These are phyloP conservation scores for Ormyrus nitidulus DNA, from an alignment of 2,888 invertebrate genomes.

Conservation along the genomic window DNA sequence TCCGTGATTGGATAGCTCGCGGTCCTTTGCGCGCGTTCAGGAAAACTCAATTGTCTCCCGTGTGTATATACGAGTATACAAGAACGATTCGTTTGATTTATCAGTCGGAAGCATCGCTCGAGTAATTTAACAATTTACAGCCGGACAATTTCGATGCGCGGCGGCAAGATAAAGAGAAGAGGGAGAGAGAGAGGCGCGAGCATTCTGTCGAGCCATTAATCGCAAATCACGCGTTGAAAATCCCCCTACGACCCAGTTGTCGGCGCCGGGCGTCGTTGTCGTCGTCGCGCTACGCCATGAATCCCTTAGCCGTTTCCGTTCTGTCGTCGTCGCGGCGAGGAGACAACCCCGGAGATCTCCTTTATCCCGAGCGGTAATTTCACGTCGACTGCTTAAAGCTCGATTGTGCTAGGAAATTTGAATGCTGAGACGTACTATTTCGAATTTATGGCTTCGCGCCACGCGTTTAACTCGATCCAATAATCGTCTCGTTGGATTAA, in stretches of 20 bases:
- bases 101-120: constrained; percentile 9
- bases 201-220: constrained; percentile 33
- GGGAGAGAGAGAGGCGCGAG: background rate
- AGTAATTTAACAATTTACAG: constrained; percentile 43
- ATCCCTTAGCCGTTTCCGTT: constrained; percentile 9
- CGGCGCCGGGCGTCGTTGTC: background rate
- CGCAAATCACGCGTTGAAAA: constrained; percentile 48
- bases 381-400: constrained; percentile 7
- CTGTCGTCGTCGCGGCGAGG: background rate
- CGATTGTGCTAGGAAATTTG: constrained; percentile 20
- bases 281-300: background rate
- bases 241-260: constrained; percentile 9
- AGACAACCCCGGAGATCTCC: constrained; percentile 13
- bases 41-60: constrained; percentile 14
- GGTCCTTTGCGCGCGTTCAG: background rate
- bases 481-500: too few species aligned
- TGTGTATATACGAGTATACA: too few species aligned
- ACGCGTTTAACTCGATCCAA: too few species aligned
- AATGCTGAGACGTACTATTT: background rate
- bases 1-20: too few species aligned
- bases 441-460: background rate
- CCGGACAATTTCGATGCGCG: constrained; percentile 23
- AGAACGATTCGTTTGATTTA: constrained; percentile 22
- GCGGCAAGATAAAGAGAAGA: constrained; percentile 26
- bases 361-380: constrained; percentile 24